Conservation (phyloP, 2,797 vertebrate genomes). For the Myotis planiceps region DNA sequence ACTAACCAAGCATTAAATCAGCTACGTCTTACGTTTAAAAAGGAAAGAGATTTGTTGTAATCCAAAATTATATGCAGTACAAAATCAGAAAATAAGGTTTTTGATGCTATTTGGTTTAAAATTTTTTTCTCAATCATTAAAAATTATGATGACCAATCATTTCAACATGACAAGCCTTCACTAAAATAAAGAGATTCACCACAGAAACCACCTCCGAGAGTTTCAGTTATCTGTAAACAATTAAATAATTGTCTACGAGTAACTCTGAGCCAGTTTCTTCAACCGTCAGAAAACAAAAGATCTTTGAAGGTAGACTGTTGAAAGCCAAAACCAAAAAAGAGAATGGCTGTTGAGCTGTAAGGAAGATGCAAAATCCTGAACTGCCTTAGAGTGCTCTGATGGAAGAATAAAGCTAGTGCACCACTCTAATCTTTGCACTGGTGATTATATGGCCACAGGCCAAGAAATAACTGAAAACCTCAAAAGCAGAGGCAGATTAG, state of each 20-base stretch:
- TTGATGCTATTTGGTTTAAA: background rate
- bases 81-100: background rate
- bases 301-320: conserved; percentile 51
- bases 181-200: conserved; percentile 44
- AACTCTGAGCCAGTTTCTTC: conserved; percentile 44
- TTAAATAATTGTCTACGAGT: conserved; percentile 60
- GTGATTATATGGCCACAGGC: background rate
- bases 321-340: conserved; percentile 45
- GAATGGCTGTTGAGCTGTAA: background rate
- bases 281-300: conserved; percentile 70
- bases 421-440: background rate
- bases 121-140: conserved; percentile 33
- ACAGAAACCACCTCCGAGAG: conserved; percentile 16
- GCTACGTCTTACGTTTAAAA: background rate
- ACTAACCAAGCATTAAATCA: background rate
- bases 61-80: background rate
- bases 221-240: conserved; percentile 66
- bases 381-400: background rate
- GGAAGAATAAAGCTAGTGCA: background rate
- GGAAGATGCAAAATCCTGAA: background rate
- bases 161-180: background rate
- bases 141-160: background rate
- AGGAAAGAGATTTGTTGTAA: background rate
- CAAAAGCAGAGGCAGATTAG: background rate
- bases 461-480: background rate